Evolutionary conservation across 2,888 invertebrate species (phyloP), one percentile per base, ranked within the genome.

Genomic region (Stenichneumon culpator): DNA sequence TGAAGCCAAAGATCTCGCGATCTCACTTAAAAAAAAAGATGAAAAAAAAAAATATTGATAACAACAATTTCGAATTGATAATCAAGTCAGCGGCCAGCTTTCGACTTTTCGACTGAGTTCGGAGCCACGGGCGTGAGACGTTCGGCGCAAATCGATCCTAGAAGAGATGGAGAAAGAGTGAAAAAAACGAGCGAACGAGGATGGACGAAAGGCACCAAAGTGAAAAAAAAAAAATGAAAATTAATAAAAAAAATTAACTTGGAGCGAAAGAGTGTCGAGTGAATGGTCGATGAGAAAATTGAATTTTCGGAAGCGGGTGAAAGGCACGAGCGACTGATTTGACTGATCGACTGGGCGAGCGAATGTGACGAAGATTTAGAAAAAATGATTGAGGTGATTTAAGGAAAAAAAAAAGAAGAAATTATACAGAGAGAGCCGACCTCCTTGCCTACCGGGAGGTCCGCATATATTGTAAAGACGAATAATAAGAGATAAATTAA

Each of bases 101-200:
- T 88, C 90, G 89, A 90, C 90, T 91, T 83, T 90, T 90, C 90
- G 89, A 91, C 91, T 92, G 93, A 93, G 93, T 93, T 93, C 93
- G 93, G 93, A 93, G 93, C 92, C 92, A 93, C 92, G 93, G 93
- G 92, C 93, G 92, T 92, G 90, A 93, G 90, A 94, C 93, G 93
- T 93, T 93, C 93, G 93, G 94, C 93, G 93, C 93, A 93, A 93
- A 93, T 91, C 91, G 93, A 93, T 93, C 93, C 93, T 93, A 93
- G 89, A 83, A 85, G 82, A 80, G 79, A 74, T 68, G 54, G 70
- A 36, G 60, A 78, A 79, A 88, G 78, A 82, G 79, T 78, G 67
- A 77, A 81, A 78, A 68, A 79, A 74, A 79, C 70, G 79, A 67
- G 47, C 39, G 68, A 67, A 80, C 52, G 82, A 73, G 67, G 65